Evolutionary conservation across 2,888 invertebrate genomes (phyloP), one percentile per base, ranked within the genome.

Genomic region (Lingula anatina): DNA sequence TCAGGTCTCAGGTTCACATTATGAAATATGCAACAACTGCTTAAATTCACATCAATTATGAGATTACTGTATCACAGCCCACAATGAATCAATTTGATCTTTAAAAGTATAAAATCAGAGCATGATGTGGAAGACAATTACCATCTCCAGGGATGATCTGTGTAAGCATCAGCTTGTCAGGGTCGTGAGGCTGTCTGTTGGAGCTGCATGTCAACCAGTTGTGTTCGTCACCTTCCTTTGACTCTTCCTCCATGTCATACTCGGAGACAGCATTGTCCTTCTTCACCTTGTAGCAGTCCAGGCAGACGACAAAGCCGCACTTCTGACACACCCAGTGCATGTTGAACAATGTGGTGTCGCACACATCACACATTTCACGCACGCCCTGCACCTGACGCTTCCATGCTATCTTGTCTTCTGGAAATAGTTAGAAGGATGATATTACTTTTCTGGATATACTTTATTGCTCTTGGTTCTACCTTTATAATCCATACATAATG

Each of bases 301-400:
- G 85, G 79, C 97, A 97, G 36, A 94, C 94, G 53, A 93, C 92
- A 78, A 95, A 96, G 47, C 76, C 76, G 76, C 96, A 96, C 76
- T 92, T 91, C 51, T 88, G 87, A 75, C 96, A 97, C 2, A 93
- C 92, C 93, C 94, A 96, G 78, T 97, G 96, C 78, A 89, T 91
- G 78, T 97, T 97, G 80, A 97, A 97, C 12, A 97, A 80, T 0
- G 96, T 96, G 0, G 96, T 96, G 75, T 93, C 91, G 73, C 97
- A 97, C 1, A 94, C 92, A 78, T 97, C 97, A 76, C 97, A 97
- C 85, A 96, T 92, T 79, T 97, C 96, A 27, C 96, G 82, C 26
- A 94, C 93, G 23, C 93, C 94, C 71, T 90, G 89, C 27, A 96
- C 93, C 2, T 94, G 90, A 61, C 93, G 85, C 75, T 96, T 96